Base-by-base conservation (phyloP, 2,888 invertebrate species). In the Polyploca ridens region DNA sequence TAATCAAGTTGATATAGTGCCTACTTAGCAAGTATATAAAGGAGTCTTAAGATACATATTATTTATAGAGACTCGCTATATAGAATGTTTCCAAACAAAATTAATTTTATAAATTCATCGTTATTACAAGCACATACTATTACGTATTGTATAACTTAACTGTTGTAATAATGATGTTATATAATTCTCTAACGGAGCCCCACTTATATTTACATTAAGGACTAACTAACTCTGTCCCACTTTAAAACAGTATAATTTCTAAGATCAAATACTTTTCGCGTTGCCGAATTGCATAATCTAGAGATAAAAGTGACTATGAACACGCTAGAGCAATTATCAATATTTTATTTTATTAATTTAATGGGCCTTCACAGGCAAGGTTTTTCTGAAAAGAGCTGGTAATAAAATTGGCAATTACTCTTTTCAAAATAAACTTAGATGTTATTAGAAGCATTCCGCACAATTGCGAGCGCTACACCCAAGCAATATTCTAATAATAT, bases 181-280 rank as follows among this genome's bases (percentile, higher is more conserved):
- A 68, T 72, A 70, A 72, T 71, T 67, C 63, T 65, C 63, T 63
- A 38, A 69, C 63, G 19, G 63, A 64, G 78, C 71, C 64, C 71
- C 64, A 81, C 69, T 81, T 79, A 75, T 71, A 74, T 68, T 65
- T 68, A 44, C 70, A 82, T 80, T 79, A 77, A 67, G 71, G 71
- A 69, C 62, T 41, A 41, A 41, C 62, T 41, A 41, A 41, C 41
- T 70, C 8, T 49, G 74, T 54, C 65, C 75, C 62, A 70, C 69
- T 72, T 76, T 64, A 60, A 65, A 68, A 3, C 6, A 35, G 65
- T 27, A 27, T 70, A 13, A 60, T 65, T 60, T 57, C 66, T 64
- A 60, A 62, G 69, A 65, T 69, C 33, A 57, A 63, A 27, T 58
- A 13, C 7, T 63, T 71, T 66, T 62, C 41, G 63, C 46, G 65